phyloP scores from a whole-genome alignment of 2,113 vertebrate species.

The Numenius arquata region DNA sequence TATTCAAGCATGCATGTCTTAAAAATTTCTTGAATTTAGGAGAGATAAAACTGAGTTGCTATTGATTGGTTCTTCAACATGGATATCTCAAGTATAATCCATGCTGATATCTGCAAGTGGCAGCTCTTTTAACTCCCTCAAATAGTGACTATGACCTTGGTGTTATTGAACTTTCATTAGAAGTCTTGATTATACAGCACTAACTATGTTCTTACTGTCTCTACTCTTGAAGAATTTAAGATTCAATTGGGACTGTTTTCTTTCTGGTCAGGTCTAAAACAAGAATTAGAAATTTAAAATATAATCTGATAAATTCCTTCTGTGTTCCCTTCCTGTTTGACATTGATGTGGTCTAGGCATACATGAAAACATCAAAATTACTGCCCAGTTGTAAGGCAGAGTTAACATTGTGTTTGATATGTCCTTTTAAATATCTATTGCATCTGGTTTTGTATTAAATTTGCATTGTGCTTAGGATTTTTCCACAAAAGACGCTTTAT shows the following conservation, averaged over 20 bases:
- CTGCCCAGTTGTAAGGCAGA: background rate
- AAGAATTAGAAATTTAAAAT: background rate
- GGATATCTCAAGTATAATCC: constrained; percentile 46
- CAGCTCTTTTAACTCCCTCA: constrained; percentile 15
- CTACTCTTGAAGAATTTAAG: background rate
- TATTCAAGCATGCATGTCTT: constrained; percentile 62
- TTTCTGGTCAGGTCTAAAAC: background rate
- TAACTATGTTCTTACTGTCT: background rate
- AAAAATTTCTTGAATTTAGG: constrained; percentile 62
- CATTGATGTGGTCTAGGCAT: background rate
- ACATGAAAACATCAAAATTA: constrained; percentile 17
- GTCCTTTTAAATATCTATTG: constrained; percentile 48
- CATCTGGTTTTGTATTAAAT: constrained; percentile 19
- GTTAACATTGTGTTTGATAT: constrained; percentile 30
- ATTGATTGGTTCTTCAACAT: constrained; percentile 49
- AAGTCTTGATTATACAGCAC: background rate
- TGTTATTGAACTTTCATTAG: background rate
- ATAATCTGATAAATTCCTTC: background rate
- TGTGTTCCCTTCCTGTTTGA: background rate
- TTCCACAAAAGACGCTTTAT: constrained; percentile 22
- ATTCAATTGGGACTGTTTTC: background rate
- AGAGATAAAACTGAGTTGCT: constrained; percentile 61
- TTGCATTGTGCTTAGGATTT: background rate
- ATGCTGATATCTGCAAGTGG: constrained; percentile 5
- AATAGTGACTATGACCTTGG: constrained; percentile 35